Evolutionary conservation across 2,888 invertebrate species (phyloP).

Genomic region (Parnassius smintheus): DNA sequence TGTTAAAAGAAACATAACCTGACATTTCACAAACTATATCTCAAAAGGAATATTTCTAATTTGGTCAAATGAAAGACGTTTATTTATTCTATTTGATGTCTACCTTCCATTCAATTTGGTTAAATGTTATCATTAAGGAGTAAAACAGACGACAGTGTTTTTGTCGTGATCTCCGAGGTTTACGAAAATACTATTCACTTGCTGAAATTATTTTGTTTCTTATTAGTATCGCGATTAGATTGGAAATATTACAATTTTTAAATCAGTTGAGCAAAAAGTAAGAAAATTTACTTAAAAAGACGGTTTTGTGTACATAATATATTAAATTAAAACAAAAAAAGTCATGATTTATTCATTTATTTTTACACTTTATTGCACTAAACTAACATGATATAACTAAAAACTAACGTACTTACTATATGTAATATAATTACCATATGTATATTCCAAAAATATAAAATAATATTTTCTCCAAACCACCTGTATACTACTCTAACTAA

Average conservation of each 20-base stretch:
- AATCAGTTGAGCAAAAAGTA: neutral
- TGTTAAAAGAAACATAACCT: too few relatives aligned
- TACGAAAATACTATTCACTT: neutral
- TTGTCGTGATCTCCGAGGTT: neutral
- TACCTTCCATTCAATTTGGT: slow-evolving; percentile 10
- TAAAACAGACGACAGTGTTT: slow-evolving; percentile 3
- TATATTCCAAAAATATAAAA: too few relatives aligned
- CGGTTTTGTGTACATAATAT: slow-evolving; percentile 4
- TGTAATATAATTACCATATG: too few relatives aligned
- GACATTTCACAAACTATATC: neutral
- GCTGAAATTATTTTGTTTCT: neutral
- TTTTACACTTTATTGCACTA: too few relatives aligned
- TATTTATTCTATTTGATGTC: slow-evolving; percentile 1
- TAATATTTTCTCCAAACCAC: too few relatives aligned
- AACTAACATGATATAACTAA: too few relatives aligned
- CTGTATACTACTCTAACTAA: too few relatives aligned
- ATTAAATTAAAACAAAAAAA: slow-evolving; percentile 10
- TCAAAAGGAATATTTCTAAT: neutral
- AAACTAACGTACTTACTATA: too few relatives aligned
- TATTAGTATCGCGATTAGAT: neutral
- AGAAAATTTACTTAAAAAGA: slow-evolving; percentile 9
- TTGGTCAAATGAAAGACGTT: neutral
- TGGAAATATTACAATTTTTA: neutral
- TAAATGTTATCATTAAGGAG: slow-evolving; percentile 12
- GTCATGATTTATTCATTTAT: neutral